Evolutionary conservation across 2,113 vertebrate genomes (phyloP).

Genomic region (Istiophorus platypterus): DNA sequence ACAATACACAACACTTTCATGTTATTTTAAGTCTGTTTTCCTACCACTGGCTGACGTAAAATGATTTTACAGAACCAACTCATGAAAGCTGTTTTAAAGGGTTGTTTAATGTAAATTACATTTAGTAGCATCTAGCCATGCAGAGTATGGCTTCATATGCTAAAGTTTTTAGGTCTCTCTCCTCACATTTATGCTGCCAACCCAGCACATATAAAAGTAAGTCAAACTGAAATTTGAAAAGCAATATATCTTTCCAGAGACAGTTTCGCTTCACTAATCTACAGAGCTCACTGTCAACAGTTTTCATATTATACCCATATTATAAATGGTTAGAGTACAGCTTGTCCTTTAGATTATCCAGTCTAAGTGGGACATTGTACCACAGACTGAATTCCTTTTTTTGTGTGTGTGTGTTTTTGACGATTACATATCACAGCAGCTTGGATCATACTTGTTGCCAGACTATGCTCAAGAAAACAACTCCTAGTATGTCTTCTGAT

Average conservation of each 20-base stretch:
- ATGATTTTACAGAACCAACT: background rate
- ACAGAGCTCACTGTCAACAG: conserved; percentile 4
- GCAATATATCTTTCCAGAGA: background rate
- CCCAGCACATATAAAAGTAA: background rate
- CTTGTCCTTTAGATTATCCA: conserved; percentile 25
- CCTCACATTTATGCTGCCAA: background rate
- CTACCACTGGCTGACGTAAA: background rate
- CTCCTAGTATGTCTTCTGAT: background rate
- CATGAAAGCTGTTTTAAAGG: background rate
- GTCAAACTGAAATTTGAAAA: background rate
- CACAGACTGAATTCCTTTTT: background rate
- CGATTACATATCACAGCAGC: background rate
- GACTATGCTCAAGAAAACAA: background rate
- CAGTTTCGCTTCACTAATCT: background rate
- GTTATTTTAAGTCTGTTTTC: background rate
- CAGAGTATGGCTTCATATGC: background rate
- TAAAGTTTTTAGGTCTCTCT: background rate
- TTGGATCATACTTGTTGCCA: background rate
- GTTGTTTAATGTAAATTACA: background rate
- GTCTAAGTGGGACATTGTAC: background rate
- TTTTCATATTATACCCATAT: conserved; percentile 1
- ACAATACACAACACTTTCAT: background rate
- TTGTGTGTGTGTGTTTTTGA: background rate
- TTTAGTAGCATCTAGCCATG: background rate
- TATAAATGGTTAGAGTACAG: background rate